Conservation (phyloP, 2,888 invertebrate species). For the Drosophila leonis region DNA sequence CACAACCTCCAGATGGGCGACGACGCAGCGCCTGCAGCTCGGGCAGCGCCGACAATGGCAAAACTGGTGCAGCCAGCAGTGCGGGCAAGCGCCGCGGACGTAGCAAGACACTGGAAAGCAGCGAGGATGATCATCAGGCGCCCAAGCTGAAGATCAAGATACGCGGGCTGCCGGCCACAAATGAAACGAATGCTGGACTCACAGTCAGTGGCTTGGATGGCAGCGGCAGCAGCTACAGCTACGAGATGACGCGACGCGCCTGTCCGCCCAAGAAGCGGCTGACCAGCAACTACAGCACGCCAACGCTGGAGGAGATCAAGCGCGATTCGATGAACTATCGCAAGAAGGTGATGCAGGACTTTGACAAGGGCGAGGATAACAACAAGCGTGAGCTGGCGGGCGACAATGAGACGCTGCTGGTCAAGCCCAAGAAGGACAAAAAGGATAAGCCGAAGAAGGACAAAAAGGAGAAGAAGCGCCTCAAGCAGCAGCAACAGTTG, state of each 20-base stretch:
- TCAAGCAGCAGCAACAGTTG: slow-evolving; percentile 85
- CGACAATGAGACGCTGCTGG: slow-evolving; percentile 42
- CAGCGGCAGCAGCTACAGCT: slow-evolving; percentile 66
- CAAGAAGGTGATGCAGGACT: slow-evolving; percentile 93
- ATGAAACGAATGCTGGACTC: slow-evolving; percentile 47
- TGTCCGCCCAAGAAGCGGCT: slow-evolving; percentile 94
- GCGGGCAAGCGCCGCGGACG: slow-evolving; percentile 84
- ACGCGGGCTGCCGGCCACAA: slow-evolving; percentile 84
- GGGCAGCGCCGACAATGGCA: slow-evolving; percentile 80
- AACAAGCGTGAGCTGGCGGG: slow-evolving; percentile 54
- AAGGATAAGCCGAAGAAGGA: slow-evolving; percentile 86
- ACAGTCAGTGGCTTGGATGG: slow-evolving; percentile 34
- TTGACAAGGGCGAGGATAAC: slow-evolving; percentile 88
- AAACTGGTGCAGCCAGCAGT: slow-evolving; percentile 80
- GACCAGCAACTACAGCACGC: slow-evolving; percentile 86
- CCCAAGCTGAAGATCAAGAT: slow-evolving; percentile 91
- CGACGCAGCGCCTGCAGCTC: slow-evolving; percentile 86
- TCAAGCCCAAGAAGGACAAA: slow-evolving; percentile 75
- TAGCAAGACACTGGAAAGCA: slow-evolving; percentile 83
- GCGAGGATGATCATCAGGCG: slow-evolving; percentile 84
- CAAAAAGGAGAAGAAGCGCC: slow-evolving; percentile 87
- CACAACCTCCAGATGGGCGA: slow-evolving; percentile 82
- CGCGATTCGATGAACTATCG: slow-evolving; percentile 95
- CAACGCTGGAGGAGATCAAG: slow-evolving; percentile 92
- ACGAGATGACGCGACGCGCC: slow-evolving; percentile 86